Percentiles rank a stretch among this genome's conserved stretches.
Conservation (phyloP, 1,140 invertebrate species). For the Doryteuthis pealeii region DNA sequence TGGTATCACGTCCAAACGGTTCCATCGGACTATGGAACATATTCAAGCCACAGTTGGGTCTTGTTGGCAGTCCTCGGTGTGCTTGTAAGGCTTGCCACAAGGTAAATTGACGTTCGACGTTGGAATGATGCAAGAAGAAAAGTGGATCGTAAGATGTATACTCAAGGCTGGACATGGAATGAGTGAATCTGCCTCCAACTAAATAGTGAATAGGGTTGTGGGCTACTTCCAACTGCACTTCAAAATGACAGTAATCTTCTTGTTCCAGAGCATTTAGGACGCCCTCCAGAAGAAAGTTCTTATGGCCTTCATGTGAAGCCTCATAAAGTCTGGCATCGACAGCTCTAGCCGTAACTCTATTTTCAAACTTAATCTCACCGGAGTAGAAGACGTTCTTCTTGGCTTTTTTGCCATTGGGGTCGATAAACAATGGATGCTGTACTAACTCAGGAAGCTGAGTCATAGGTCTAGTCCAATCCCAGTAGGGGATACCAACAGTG, state of each 20-base stretch:
- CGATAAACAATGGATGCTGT: constrained; percentile 20
- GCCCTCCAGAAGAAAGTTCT: constrained; percentile 20
- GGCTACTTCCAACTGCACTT: constrained; percentile 34
- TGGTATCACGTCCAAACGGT: constrained; percentile 29
- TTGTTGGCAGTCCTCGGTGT: constrained; percentile 20
- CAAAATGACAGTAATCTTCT: constrained; percentile 34
- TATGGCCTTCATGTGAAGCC: constrained; percentile 21
- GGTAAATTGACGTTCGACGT: constrained; percentile 28
- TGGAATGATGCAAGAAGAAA: constrained; percentile 25
- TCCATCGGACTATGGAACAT: constrained; percentile 17
- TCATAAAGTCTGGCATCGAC: constrained; percentile 30
- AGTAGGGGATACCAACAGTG: constrained; percentile 11
- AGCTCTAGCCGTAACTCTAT: constrained; percentile 25
- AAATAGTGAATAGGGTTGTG: constrained; percentile 38
- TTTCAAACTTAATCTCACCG: constrained; percentile 22
- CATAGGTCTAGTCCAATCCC: constrained; percentile 14
- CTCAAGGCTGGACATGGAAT: constrained; percentile 32
- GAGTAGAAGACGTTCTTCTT: constrained; percentile 26
- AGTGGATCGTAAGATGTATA: constrained; percentile 34
- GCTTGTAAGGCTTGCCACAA: constrained; percentile 31
- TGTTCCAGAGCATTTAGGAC: constrained; percentile 32
- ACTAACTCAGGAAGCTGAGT: constrained; percentile 6
- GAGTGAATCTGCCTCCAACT: constrained; percentile 26
- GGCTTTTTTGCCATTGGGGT: constrained; percentile 17
- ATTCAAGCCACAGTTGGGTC: constrained; percentile 22